phyloP scores from a whole-genome alignment of 2,888 invertebrate genomes.

The Ormyrus pomaceus region DNA sequence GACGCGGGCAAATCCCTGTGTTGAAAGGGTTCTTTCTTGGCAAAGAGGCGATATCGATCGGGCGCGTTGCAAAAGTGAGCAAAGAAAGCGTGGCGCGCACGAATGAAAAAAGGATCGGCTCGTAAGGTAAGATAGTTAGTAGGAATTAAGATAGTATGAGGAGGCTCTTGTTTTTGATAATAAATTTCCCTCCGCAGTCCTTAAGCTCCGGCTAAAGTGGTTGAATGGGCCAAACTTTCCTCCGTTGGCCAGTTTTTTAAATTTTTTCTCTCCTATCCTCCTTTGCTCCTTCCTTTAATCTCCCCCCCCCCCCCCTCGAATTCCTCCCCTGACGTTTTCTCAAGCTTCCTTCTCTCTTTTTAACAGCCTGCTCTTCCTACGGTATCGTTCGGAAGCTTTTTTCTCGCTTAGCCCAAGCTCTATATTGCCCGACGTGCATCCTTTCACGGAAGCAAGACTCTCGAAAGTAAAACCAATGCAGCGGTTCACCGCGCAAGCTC shows the following conservation, averaged over 20 bases:
- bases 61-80: not conserved
- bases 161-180: slow-evolving; percentile 63
- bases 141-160: slow-evolving; percentile 63
- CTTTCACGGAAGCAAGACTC: slow-evolving; percentile 24
- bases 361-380: slow-evolving; percentile 19
- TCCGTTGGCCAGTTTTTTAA: not conserved
- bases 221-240: slow-evolving; percentile 57
- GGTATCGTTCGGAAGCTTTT: slow-evolving; percentile 35
- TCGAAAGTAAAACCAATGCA: slow-evolving; percentile 40
- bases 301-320: slow-evolving; percentile 46
- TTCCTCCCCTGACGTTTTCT: slow-evolving; percentile 34
- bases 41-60: slow-evolving; percentile 33
- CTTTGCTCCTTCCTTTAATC: slow-evolving; percentile 37
- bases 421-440: slow-evolving; percentile 11
- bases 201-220: slow-evolving; percentile 58
- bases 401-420: not conserved
- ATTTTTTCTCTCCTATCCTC: slow-evolving; percentile 25
- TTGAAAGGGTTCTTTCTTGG: slow-evolving; percentile 18
- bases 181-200: slow-evolving; percentile 60
- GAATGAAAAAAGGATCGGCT: slow-evolving; percentile 13
- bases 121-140: slow-evolving; percentile 60
- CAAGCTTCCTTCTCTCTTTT: slow-evolving; percentile 8
- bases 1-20: no score
- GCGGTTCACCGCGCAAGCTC: slow-evolving; percentile 9
- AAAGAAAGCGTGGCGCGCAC: slow-evolving; percentile 4